Evolutionary conservation across 2,797 vertebrate species (phyloP).

Genomic region (Pipistrellus pygmaeus): DNA sequence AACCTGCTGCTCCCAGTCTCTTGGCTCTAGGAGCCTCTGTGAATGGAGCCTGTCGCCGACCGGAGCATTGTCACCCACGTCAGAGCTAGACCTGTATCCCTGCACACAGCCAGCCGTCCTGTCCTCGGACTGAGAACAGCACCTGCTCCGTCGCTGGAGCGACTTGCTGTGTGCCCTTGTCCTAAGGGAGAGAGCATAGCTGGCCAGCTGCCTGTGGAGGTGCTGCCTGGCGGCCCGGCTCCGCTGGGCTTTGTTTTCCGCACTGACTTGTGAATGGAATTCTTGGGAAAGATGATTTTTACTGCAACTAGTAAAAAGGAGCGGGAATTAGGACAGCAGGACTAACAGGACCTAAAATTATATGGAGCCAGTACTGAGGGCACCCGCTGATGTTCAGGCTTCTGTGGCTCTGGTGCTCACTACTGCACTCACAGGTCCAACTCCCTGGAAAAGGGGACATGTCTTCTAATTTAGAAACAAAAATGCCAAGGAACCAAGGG

Average conservation of each 20-base stretch:
- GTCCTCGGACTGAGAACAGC: not conserved
- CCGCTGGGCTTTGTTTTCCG: not conserved
- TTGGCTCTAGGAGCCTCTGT: not conserved
- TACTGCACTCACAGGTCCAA: not conserved
- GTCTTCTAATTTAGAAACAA: slow-evolving; percentile 1
- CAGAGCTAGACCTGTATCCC: not conserved
- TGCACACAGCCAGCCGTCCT: not conserved
- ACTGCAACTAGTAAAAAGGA: slow-evolving; percentile 43
- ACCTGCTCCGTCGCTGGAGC: not conserved
- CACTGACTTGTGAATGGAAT: slow-evolving; percentile 1
- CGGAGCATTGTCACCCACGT: not conserved
- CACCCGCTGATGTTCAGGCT: not conserved
- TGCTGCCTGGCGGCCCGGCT: not conserved
- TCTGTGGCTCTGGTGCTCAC: not conserved
- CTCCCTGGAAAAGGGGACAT: not conserved
- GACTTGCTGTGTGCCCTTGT: not conserved
- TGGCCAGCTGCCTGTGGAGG: not conserved
- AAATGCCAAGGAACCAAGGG: not conserved
- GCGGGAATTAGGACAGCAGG: not conserved
- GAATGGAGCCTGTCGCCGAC: not conserved
- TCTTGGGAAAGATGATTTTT: not conserved
- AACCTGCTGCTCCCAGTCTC: not conserved
- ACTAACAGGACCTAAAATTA: not conserved
- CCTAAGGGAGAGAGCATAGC: not conserved
- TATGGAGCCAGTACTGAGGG: not conserved